phyloP scores from a whole-genome alignment of 2,797 vertebrate genomes.

The Eidolon dupreanum region DNA sequence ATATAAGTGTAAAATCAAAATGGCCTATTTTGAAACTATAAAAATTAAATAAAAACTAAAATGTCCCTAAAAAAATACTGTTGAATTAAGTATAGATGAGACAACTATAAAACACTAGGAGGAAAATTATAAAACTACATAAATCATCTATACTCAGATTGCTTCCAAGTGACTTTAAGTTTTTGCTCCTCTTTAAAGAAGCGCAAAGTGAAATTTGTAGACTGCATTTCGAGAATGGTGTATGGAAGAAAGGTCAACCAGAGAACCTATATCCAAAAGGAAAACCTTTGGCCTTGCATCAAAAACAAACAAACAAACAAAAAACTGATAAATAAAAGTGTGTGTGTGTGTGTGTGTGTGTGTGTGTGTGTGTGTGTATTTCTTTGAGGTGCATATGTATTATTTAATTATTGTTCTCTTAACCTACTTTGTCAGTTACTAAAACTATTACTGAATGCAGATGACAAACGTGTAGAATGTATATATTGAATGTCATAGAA shows the following conservation, averaged over 20 bases:
- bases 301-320: background rate
- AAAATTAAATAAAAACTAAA: background rate
- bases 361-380: no score
- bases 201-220: background rate
- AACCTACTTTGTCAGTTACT: background rate
- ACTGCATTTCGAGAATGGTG: background rate
- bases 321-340: background rate
- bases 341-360: background rate
- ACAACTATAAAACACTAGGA: background rate
- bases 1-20: background rate
- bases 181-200: constrained; percentile 4
- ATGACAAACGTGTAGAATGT: no score
- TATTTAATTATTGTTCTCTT: background rate
- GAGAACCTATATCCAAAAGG: background rate
- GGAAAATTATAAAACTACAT: background rate
- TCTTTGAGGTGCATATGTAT: background rate
- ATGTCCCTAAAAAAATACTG: background rate
- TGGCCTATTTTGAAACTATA: background rate
- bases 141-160: background rate
- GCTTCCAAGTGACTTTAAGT: background rate
- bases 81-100: background rate
- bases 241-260: background rate
- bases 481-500: no score
- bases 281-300: background rate
- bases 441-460: no score